Evolutionary conservation across 2,797 vertebrate species (phyloP), one percentile per base, ranked within the genome.

Genomic region (Gallinago nigripennis): DNA sequence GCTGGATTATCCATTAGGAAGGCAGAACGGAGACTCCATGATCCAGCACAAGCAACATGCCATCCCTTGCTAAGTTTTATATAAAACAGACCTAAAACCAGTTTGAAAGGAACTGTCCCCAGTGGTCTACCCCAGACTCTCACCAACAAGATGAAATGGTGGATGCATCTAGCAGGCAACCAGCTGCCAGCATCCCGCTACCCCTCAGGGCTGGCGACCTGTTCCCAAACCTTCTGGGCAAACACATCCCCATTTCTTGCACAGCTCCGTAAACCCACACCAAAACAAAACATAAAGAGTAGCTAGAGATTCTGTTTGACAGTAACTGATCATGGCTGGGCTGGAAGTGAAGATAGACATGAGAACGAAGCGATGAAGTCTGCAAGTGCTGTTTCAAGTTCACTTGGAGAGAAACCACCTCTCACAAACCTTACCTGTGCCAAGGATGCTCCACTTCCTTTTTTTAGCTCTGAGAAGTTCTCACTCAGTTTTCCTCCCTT

Each of bases 371-470:
- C 0, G 31, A 64, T 15, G 18, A 48, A 57, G 16, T 31, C 46
- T 37, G 4, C 5, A 41, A 80, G 37, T 30, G 7, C 30, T 43
- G 35, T 48, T 61, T 2, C 0, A 54, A 35, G 37, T 33, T 45
- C 15, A 63, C 51, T 27, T 46, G 17, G 73, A 48, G 24, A 86
- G 56, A 41, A 84, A 24, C 15, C 8, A 2, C 46, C 16, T 37
- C 53, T 37, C 53, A 33, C 46, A 88, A 86, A 30, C 60, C 98
- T 96, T 68, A 99, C 99, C 99, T 99, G 99, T 50, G 98, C 98
- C 60, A 99, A 96, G 28, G 98, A 98, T 4, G 97, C 92, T 76
- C 92, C 97, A 27, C 97, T 97, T 53, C 97, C 97, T 82, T 98
- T 98, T 51, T 97, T 98, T 8, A 96, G 69, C 50, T 98, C 98